Evolutionary conservation across 2,797 vertebrate species (phyloP).

Genomic region (Hypotaenidia okinawae): DNA sequence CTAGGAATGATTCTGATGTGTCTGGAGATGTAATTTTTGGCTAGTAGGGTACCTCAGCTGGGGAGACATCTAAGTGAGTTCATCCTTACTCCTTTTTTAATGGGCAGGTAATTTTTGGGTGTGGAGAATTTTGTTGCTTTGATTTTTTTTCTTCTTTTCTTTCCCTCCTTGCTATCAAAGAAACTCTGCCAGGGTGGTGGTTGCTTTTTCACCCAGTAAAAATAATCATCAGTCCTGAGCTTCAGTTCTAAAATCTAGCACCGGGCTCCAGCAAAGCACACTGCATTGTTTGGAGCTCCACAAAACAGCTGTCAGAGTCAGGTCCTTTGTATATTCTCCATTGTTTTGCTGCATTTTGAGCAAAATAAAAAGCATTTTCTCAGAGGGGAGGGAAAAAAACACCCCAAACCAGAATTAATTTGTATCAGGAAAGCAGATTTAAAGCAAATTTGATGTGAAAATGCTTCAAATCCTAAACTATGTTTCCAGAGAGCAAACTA

Average conservation of each 20-base stretch:
- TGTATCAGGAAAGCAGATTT: neutral
- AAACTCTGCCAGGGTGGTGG: neutral
- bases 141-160: neutral
- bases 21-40: neutral
- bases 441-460: neutral
- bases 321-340: neutral
- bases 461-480: neutral
- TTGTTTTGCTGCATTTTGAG: constrained; percentile 8
- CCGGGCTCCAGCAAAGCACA: neutral
- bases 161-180: neutral
- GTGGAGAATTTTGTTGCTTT: neutral
- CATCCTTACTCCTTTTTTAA: neutral
- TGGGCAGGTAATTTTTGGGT: neutral
- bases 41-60: neutral
- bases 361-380: neutral
- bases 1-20: neutral
- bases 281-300: neutral
- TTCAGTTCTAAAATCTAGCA: neutral
- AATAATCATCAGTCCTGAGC: neutral
- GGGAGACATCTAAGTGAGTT: neutral
- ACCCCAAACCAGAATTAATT: neutral
- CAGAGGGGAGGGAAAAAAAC: neutral
- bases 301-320: neutral
- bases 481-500: neutral
- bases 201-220: neutral